A percentile compares a stretch with the other conserved stretches of the same genome.
These are phyloP conservation scores for Trichosurus vulpecula DNA, from an alignment of 2,797 vertebrate genomes.

Conservation along the genomic window DNA sequence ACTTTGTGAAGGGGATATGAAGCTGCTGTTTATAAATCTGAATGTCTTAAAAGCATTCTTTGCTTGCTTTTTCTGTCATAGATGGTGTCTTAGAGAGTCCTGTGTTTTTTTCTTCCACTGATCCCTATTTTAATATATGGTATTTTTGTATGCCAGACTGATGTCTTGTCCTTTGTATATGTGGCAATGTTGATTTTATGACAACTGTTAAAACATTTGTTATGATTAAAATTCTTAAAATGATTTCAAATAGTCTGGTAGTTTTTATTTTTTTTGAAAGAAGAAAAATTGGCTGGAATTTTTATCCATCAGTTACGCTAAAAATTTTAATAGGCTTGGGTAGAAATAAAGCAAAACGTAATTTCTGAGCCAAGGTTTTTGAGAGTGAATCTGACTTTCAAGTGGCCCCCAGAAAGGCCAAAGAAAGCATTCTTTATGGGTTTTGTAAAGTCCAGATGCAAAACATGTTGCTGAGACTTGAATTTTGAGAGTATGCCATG, in stretches of 20 bases:
- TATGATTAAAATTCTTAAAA: slow-evolving; percentile 84
- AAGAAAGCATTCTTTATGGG: slow-evolving; percentile 19
- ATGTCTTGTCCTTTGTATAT: slow-evolving; percentile 80
- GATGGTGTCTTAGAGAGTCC: slow-evolving; percentile 71
- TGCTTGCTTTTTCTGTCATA: slow-evolving; percentile 78
- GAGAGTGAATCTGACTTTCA: slow-evolving; percentile 77
- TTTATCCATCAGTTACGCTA: slow-evolving; percentile 58
- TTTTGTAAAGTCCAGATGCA: slow-evolving; percentile 2
- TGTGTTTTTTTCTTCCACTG: slow-evolving; percentile 59
- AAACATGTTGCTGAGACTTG: neutral
- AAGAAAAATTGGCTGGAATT: slow-evolving; percentile 57
- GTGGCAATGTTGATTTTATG: slow-evolving; percentile 80
- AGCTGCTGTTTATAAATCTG: slow-evolving; percentile 80
- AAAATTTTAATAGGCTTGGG: slow-evolving; percentile 72
- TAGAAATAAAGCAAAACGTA: slow-evolving; percentile 67
- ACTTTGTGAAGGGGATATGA: slow-evolving; percentile 78
- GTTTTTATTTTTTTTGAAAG: slow-evolving; percentile 46
- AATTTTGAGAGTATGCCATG: neutral
- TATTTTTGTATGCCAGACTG: slow-evolving; percentile 80
- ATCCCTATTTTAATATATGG: slow-evolving; percentile 72
- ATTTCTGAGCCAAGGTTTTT: slow-evolving; percentile 69
- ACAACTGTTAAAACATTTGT: slow-evolving; percentile 81
- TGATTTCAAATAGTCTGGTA: slow-evolving; percentile 77
- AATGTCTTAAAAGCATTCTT: slow-evolving; percentile 79
- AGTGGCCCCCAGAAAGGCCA: slow-evolving; percentile 40